These are phyloP conservation scores for Bactericera cockerelli DNA, from an alignment of 1,140 invertebrate genomes.

Conservation along the genomic window DNA sequence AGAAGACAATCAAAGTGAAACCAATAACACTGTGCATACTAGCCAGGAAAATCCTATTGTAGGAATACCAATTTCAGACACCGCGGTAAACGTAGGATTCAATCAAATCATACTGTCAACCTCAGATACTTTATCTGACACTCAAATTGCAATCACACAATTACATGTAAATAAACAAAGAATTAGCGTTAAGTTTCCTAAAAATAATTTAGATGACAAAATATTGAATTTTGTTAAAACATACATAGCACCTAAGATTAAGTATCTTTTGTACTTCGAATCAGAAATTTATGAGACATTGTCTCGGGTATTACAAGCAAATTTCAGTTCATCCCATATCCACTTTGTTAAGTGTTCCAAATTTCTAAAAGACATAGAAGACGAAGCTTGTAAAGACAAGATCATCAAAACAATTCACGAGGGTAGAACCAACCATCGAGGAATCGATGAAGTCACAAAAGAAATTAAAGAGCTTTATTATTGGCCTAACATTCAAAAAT, in stretches of 20 bases:
- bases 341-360: neutral
- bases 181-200: neutral
- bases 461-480: constrained; percentile 26
- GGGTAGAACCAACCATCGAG: constrained; percentile 26
- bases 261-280: constrained; percentile 1
- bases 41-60: neutral
- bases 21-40: neutral
- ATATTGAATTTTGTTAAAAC: neutral
- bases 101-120: neutral
- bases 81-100: neutral
- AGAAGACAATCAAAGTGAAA: neutral
- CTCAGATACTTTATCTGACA: neutral
- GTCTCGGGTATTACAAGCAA: neutral
- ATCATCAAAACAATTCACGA: neutral
- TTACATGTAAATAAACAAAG: neutral
- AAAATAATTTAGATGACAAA: neutral
- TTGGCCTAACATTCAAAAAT: constrained; percentile 27
- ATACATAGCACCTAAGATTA: neutral
- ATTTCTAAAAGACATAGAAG: neutral
- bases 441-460: constrained; percentile 27
- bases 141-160: neutral
- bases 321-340: neutral
- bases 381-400: neutral
- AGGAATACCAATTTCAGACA: constrained; percentile 1
- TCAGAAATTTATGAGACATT: neutral